Evolutionary conservation across 1,140 invertebrate species (phyloP).

Genomic region (Scaptodrosophila lebanonensis): DNA sequence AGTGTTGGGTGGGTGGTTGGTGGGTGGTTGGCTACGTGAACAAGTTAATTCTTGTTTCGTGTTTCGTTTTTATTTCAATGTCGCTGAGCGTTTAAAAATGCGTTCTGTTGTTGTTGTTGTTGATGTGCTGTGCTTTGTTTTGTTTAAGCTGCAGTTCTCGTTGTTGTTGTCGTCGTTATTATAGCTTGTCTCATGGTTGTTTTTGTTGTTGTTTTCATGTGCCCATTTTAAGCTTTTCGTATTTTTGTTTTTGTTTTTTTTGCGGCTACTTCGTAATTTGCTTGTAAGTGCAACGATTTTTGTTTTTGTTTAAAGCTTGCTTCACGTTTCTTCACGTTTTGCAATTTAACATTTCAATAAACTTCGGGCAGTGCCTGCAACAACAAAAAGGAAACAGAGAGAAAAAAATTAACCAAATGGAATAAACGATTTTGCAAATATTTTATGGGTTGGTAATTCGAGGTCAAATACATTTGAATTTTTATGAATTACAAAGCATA

Average conservation of each 20-base stretch:
- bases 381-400: not conserved
- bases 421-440: not conserved
- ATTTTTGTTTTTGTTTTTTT: no score
- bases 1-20: no score
- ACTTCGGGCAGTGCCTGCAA: not conserved
- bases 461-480: no score
- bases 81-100: slow-evolving; percentile 31
- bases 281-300: slow-evolving; percentile 1
- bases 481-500: no score
- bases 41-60: not conserved
- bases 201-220: slow-evolving; percentile 26
- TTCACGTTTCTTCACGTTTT: slow-evolving; percentile 31
- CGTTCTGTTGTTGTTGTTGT: slow-evolving; percentile 19
- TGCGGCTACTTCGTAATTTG: no score
- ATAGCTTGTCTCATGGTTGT: slow-evolving; percentile 17
- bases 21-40: no score
- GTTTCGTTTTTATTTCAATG: slow-evolving; percentile 22
- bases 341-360: slow-evolving; percentile 27
- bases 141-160: slow-evolving; percentile 14
- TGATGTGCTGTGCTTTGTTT: slow-evolving; percentile 13
- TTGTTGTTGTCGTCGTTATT: slow-evolving; percentile 20
- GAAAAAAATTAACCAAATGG: not conserved
- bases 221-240: slow-evolving; percentile 26
- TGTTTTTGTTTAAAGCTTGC: slow-evolving; percentile 2
- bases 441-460: no score